Conservation (phyloP, 2,888 invertebrate genomes). For the Caenorhabditis sp. region DNA sequence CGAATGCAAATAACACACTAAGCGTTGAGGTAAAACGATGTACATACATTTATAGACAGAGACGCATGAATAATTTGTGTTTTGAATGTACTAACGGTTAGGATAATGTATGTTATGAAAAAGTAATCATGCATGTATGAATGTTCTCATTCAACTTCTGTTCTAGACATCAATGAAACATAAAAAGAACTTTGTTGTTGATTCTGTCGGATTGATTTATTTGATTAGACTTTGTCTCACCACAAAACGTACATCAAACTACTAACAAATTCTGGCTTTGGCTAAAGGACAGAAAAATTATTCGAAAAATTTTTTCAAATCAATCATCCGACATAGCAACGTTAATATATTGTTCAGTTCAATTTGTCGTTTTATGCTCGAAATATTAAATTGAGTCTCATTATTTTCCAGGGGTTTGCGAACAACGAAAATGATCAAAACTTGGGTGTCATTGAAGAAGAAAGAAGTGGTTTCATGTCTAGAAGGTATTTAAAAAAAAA, state of each 20-base stretch:
- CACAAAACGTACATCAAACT: background rate
- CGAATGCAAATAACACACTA: slow-evolving; percentile 31
- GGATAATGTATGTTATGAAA: background rate
- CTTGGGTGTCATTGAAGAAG: slow-evolving; percentile 58
- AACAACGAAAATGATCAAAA: slow-evolving; percentile 53
- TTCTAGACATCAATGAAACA: background rate
- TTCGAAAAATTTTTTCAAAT: background rate
- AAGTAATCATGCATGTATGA: slow-evolving; percentile 6
- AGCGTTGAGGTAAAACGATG: slow-evolving; percentile 34
- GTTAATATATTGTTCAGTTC: slow-evolving; percentile 3
- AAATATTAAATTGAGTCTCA: background rate
- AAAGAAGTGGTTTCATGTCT: slow-evolving; percentile 41
- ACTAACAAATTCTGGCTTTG: background rate
- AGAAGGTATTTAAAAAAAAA: no score
- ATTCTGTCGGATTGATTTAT: background rate
- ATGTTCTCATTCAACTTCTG: background rate
- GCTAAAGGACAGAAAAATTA: background rate
- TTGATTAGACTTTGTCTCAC: background rate
- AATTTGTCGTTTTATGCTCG: background rate
- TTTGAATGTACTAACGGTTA: slow-evolving; percentile 25
- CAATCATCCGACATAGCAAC: background rate
- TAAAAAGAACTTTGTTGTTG: background rate
- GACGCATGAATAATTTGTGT: slow-evolving; percentile 9
- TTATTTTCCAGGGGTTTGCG: slow-evolving; percentile 38
- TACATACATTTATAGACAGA: background rate